Evolutionary conservation across 2,113 vertebrate species (phyloP), one percentile per base, ranked within the genome.

Genomic region (Hipposideros armiger): DNA sequence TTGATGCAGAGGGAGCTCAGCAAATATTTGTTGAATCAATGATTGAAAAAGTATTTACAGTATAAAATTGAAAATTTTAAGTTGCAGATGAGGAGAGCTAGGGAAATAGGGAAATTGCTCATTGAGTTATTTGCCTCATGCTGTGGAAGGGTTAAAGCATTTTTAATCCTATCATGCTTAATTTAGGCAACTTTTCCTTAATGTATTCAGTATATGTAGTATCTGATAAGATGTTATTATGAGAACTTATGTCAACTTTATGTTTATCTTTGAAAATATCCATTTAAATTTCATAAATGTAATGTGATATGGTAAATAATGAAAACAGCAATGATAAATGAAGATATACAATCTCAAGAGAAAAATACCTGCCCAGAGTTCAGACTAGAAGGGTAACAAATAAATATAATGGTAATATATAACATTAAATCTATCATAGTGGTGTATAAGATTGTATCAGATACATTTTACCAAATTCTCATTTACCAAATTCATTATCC

Each of bases 41-140:
- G 13, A 42, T 45, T 60, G 15, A 87, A 90, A 85, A 40, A 45
- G 67, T 80, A 81, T 91, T 86, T 91, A 56, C 78, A 47, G 6
- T 73, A 82, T 77, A 64, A 92, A 76, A 82, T 9, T 91, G 24
- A 62, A 84, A 69, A 15, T n/a, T 76, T 95, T 72, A 85, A 78
- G 70, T 77, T 67, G 17, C n/a, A 92, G 94, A 85, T 54, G 26
- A 92, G 15, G 30, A 81, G 10, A 82, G 14, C n/a, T 88, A 88
- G 36, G 47, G 7, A 83, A 96, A 74, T 88, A 88, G 36, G 47
- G 7, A 83, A 96, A 74, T 69, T 67, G 47, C 22, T 87, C 32
- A 20, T 92, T 84, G 81, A 86, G 30, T 92, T 66, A 91, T 69
- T 84, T 94, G 62, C 17, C 30, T 77, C 11, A 45, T 26, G 6